Conservation (phyloP, 2,797 vertebrate species). For the Poecilia velifera region DNA sequence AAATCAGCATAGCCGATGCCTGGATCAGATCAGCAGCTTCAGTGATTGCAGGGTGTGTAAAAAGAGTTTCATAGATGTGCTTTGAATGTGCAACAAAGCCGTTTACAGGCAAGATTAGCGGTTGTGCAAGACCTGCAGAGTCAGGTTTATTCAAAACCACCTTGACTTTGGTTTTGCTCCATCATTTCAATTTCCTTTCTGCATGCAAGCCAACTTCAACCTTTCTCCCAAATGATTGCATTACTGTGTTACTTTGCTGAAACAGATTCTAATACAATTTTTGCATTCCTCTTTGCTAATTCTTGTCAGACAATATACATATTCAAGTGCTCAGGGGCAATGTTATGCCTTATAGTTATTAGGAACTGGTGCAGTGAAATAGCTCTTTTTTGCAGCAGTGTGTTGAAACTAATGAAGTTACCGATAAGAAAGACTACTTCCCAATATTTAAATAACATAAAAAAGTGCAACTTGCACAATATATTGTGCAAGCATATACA, state of each 20-base stretch:
- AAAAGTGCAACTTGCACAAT: not conserved
- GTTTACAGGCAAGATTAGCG: not conserved
- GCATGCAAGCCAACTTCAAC: not conserved
- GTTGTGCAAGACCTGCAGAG: not conserved
- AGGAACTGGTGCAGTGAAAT: not conserved
- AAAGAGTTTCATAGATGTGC: not conserved
- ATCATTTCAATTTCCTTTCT: not conserved
- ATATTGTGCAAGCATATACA: not conserved
- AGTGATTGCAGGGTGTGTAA: not conserved
- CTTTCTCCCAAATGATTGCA: not conserved
- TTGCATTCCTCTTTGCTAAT: not conserved
- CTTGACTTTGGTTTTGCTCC: not conserved
- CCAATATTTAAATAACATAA: not conserved
- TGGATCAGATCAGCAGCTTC: conserved; percentile 52
- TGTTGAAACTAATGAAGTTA: not conserved
- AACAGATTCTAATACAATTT: not conserved
- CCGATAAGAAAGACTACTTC: not conserved
- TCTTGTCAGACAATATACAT: not conserved
- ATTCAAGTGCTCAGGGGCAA: not conserved
- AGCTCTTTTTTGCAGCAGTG: not conserved
- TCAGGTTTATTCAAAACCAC: not conserved
- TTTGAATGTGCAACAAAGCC: not conserved
- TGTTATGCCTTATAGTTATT: not conserved
- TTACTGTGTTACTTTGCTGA: not conserved
- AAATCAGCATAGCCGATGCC: conserved; percentile 94